phyloP scores from a whole-genome alignment of 2,113 vertebrate genomes.

The Mormyrus iriodes region DNA sequence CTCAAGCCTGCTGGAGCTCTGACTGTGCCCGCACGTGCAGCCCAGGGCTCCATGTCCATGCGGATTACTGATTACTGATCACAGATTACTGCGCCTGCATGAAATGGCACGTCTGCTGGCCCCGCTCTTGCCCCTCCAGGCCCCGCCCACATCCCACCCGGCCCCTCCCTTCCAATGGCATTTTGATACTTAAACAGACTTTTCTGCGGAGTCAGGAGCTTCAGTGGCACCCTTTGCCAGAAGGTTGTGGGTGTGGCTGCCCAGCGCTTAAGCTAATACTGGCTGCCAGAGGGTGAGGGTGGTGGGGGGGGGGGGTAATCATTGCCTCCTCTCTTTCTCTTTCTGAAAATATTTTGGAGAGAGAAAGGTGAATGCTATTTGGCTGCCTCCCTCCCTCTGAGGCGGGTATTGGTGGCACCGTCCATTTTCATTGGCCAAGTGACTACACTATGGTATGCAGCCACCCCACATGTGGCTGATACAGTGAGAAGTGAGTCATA shows the following conservation, averaged over 20 bases:
- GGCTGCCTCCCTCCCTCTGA: neutral
- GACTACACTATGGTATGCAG: neutral
- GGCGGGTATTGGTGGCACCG: neutral
- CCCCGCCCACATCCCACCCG: neutral
- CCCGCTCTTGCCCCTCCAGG: neutral
- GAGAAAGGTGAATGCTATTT: neutral
- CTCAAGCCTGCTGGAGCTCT: constrained; percentile 55
- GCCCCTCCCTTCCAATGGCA: neutral
- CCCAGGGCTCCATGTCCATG: constrained; percentile 51
- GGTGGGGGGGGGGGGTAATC: neutral
- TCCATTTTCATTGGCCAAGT: neutral
- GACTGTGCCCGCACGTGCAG: constrained; percentile 66
- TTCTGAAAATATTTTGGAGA: neutral
- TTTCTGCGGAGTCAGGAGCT: constrained; percentile 3
- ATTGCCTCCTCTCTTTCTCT: neutral
- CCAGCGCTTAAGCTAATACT: neutral
- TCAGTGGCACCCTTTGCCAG: neutral
- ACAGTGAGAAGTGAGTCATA: neutral
- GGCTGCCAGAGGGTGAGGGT: neutral
- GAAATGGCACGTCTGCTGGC: neutral
- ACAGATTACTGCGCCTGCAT: neutral
- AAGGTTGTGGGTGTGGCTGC: neutral
- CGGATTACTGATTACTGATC: constrained; percentile 21
- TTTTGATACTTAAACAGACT: neutral
- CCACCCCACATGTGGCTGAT: neutral